These are phyloP conservation scores for Agrochola macilenta DNA, from an alignment of 2,888 invertebrate genomes.

Conservation along the genomic window DNA sequence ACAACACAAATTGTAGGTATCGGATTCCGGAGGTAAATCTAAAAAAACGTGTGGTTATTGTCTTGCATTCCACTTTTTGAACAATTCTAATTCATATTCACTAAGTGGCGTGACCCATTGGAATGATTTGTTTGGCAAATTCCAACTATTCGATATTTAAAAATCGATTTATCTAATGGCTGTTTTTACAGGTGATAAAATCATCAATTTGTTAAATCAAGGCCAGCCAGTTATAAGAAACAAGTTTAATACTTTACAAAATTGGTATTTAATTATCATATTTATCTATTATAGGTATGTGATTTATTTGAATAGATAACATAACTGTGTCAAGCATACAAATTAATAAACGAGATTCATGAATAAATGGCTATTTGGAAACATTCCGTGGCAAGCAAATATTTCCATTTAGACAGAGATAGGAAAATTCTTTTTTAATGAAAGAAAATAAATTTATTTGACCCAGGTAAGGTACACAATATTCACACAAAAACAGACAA, in stretches of 20 bases:
- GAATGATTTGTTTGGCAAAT: neutral
- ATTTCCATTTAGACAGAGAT: too few species aligned
- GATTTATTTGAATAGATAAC: slow-evolving; percentile 36
- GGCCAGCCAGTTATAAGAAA: slow-evolving; percentile 15
- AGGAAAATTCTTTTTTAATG: neutral
- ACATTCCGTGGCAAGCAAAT: slow-evolving; percentile 27
- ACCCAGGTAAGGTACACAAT: too few species aligned
- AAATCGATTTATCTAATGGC: slow-evolving; percentile 18
- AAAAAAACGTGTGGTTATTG: neutral
- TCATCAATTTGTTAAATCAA: slow-evolving; percentile 42
- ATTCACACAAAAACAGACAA: too few species aligned
- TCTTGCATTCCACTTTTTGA: neutral
- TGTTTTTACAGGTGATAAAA: slow-evolving; percentile 8
- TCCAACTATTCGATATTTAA: neutral
- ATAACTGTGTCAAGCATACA: slow-evolving; percentile 15
- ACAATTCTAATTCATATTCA: neutral
- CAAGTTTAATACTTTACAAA: slow-evolving; percentile 32
- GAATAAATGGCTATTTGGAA: neutral
- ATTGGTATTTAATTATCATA: slow-evolving; percentile 39
- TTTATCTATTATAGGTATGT: slow-evolving; percentile 4
- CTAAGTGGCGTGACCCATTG: neutral
- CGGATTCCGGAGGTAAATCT: neutral
- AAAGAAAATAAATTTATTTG: too few species aligned
- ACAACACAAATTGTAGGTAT: neutral
- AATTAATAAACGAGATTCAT: slow-evolving; percentile 35